Evolutionary conservation across 2,888 invertebrate genomes (phyloP).

Genomic region (Lucinisca nassula): DNA sequence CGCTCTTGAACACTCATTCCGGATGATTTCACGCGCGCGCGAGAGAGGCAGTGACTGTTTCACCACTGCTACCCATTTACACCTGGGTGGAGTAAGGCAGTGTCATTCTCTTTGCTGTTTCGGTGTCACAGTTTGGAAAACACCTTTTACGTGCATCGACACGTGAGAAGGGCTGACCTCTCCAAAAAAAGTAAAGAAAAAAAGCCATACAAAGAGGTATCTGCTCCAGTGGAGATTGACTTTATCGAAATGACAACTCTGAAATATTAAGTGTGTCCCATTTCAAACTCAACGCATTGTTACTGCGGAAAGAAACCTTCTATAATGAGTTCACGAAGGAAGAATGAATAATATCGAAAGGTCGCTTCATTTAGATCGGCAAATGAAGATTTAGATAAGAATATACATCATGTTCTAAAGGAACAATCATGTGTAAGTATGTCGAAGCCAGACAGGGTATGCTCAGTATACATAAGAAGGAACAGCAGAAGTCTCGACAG

Average conservation of each 20-base stretch:
- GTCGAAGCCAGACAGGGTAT: neutral
- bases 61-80: neutral
- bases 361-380: neutral
- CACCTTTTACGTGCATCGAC: conserved; percentile 24
- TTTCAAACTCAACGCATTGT: conserved; percentile 15
- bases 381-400: neutral
- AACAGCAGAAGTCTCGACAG: no score
- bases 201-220: neutral
- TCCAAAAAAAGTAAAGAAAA: conserved; percentile 43
- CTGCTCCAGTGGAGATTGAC: conserved; percentile 11
- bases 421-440: neutral
- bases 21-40: no score
- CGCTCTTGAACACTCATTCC: no score
- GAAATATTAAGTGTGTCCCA: neutral
- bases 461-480: no score
- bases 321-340: neutral
- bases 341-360: neutral
- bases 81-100: neutral
- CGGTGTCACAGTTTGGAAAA: conserved; percentile 29
- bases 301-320: neutral
- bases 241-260: conserved; percentile 36
- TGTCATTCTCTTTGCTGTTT: neutral
- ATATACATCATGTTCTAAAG: neutral
- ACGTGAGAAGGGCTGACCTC: conserved; percentile 41
- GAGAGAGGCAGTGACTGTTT: neutral